phyloP scores from a whole-genome alignment of 2,888 invertebrate species.

The Cerceris rybyensis region DNA sequence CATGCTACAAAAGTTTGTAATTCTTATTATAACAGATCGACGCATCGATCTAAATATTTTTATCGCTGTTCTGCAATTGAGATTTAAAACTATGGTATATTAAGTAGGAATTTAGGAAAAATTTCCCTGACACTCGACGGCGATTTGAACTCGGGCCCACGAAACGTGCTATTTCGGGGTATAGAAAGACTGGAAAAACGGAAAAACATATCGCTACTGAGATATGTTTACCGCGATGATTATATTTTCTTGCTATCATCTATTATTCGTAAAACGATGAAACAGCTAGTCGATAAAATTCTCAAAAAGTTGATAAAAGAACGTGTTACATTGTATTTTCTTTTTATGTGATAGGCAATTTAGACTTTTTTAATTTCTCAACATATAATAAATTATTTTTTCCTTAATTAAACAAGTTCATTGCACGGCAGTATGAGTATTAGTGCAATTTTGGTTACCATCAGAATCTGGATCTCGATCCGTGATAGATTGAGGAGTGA shows the following conservation, averaged over 20 bases:
- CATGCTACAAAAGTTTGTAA: too few relatives aligned
- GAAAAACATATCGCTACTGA: too few relatives aligned
- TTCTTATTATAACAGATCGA: too few relatives aligned
- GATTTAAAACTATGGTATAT: too few relatives aligned
- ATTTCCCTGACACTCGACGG: too few relatives aligned
- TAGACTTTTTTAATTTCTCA: conserved; percentile 23
- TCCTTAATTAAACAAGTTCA: conserved; percentile 30
- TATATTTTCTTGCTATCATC: neutral
- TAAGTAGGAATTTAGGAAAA: too few relatives aligned
- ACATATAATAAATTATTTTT: conserved; percentile 15
- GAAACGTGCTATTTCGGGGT: too few relatives aligned
- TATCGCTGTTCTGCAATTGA: too few relatives aligned
- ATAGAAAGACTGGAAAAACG: too few relatives aligned
- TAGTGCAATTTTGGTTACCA: conserved; percentile 76
- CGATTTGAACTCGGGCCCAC: too few relatives aligned
- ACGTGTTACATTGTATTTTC: neutral
- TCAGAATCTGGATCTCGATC: conserved; percentile 79
- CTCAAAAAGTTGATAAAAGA: neutral
- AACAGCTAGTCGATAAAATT: conserved; percentile 4
- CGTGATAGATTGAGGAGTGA: conserved; percentile 49
- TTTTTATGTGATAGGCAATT: conserved; percentile 12
- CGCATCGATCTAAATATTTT: too few relatives aligned
- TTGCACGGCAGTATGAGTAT: conserved; percentile 66
- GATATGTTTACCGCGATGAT: neutral
- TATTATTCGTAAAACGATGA: neutral